These are phyloP conservation scores for Caenorhabditis tropicalis DNA, from an alignment of 1,140 invertebrate species.

Conservation along the genomic window DNA sequence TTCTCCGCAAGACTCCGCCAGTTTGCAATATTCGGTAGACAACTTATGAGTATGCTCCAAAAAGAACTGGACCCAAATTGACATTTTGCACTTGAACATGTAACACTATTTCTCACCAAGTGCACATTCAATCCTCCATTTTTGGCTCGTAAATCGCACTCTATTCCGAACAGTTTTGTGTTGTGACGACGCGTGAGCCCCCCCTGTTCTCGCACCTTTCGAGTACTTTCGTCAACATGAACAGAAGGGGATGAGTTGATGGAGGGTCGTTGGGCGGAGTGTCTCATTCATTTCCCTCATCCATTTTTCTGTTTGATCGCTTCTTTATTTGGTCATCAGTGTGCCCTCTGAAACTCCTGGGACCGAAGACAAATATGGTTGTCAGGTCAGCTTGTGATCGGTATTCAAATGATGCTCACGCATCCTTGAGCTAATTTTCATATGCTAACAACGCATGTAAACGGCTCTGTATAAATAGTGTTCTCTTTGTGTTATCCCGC, in stretches of 20 bases:
- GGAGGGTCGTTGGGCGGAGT: not conserved
- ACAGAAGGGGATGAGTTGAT: slow-evolving; percentile 21
- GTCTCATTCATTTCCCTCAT: slow-evolving; percentile 13
- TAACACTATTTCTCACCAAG: slow-evolving; percentile 9
- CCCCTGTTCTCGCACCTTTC: slow-evolving; percentile 35
- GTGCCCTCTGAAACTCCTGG: slow-evolving; percentile 8
- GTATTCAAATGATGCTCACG: not conserved
- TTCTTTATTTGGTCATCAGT: slow-evolving; percentile 33
- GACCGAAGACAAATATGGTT: slow-evolving; percentile 5
- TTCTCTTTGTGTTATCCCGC: not conserved
- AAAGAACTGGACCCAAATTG: not conserved
- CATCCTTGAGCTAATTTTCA: not conserved
- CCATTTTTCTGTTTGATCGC: slow-evolving; percentile 9
- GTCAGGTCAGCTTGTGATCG: slow-evolving; percentile 20
- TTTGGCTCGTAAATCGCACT: not conserved
- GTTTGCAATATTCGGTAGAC: not conserved
- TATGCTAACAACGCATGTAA: not conserved
- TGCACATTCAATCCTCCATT: not conserved
- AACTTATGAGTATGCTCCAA: slow-evolving; percentile 26
- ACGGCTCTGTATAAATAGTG: not conserved
- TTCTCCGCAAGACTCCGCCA: not conserved
- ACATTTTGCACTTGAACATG: slow-evolving; percentile 1
- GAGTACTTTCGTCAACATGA: slow-evolving; percentile 38
- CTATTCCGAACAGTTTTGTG: not conserved
- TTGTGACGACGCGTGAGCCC: slow-evolving; percentile 32